Evolutionary conservation across 2,113 vertebrate species (phyloP).

Genomic region (Clarias batrachus): DNA sequence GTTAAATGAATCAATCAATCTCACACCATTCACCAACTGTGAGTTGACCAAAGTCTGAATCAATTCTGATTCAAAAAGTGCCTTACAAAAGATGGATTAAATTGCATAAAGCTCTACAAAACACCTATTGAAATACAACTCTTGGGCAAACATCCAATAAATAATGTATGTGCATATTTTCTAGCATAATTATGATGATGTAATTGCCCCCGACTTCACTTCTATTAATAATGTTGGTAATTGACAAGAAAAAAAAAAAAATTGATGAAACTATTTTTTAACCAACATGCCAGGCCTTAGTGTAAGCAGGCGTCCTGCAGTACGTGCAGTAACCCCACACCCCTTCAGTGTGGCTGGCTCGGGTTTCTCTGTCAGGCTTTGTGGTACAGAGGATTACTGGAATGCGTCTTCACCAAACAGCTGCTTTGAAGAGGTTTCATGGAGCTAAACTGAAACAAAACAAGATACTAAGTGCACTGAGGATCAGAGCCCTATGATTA

Average conservation of each 20-base stretch:
- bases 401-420: slow-evolving; percentile 7
- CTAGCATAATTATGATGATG: too few relatives aligned
- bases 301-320: slow-evolving; percentile 8
- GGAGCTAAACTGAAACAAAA: not conserved
- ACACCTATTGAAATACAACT: too few relatives aligned
- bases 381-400: slow-evolving; percentile 14
- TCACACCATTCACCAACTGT: too few relatives aligned
- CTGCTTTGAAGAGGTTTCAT: slow-evolving; percentile 12
- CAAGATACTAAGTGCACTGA: not conserved
- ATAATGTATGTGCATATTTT: not conserved
- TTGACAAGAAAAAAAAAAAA: not conserved
- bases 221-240: not conserved
- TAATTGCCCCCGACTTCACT: not conserved
- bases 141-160: too few relatives aligned
- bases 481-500: not conserved
- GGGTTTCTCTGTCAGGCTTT: slow-evolving; percentile 42
- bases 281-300: not conserved
- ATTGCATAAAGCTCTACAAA: too few relatives aligned
- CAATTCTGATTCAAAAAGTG: too few relatives aligned
- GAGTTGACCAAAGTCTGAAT: too few relatives aligned
- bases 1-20: too few relatives aligned
- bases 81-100: too few relatives aligned
- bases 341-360: slow-evolving; percentile 26
- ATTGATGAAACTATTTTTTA: not conserved
- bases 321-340: slow-evolving; percentile 45